These are phyloP conservation scores for Amphiprion percula DNA, from an alignment of 2,113 vertebrate species.

Conservation along the genomic window DNA sequence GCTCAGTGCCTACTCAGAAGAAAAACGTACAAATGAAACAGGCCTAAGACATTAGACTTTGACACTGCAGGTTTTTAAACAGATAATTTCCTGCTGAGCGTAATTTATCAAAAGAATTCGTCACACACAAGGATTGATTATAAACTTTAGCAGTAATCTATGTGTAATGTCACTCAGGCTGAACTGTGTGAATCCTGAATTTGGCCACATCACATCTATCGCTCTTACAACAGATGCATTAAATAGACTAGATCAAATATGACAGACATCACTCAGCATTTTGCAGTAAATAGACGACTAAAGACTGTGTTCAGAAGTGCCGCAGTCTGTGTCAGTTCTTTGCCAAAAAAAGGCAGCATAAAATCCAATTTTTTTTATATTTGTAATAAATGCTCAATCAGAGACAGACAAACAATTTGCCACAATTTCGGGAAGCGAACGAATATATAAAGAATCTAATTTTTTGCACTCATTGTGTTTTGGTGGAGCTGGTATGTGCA, in stretches of 20 bases:
- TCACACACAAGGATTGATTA: neutral
- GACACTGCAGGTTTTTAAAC: neutral
- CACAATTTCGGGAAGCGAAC: neutral
- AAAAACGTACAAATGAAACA: neutral
- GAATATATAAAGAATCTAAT: neutral
- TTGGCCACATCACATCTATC: slow-evolving; percentile 1
- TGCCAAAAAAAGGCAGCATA: too few species aligned
- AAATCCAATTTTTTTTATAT: neutral
- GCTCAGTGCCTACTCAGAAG: slow-evolving; percentile 6
- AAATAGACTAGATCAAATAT: too few species aligned
- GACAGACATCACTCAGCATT: too few species aligned
- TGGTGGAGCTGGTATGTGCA: neutral
- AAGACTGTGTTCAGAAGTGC: too few species aligned
- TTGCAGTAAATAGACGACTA: too few species aligned
- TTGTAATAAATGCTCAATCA: neutral
- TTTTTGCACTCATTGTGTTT: neutral
- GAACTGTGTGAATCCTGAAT: slow-evolving; percentile 1
- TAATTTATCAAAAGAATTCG: neutral
- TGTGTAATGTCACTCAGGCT: neutral
- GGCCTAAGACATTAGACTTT: neutral
- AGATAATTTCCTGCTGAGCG: too few species aligned
- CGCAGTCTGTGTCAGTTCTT: too few species aligned
- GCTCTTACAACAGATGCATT: neutral
- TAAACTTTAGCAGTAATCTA: neutral
- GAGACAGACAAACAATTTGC: neutral